These are phyloP conservation scores for Rhogogaster chlorosoma DNA, from an alignment of 2,888 invertebrate species.

Conservation along the genomic window DNA sequence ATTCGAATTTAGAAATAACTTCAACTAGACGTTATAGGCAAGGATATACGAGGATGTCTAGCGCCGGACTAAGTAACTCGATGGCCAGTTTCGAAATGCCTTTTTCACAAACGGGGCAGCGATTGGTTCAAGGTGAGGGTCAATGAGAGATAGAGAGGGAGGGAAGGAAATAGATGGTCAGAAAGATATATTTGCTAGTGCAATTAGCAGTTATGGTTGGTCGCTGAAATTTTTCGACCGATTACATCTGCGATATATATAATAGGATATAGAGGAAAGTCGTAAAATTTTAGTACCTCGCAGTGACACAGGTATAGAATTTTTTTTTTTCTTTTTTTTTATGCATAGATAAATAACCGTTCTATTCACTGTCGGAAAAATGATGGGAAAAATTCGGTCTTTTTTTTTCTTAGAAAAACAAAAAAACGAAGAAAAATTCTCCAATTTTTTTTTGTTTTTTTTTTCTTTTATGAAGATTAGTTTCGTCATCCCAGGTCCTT, in stretches of 20 bases:
- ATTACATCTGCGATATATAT: neutral
- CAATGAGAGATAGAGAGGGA: conserved; percentile 45
- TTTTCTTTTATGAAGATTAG: neutral
- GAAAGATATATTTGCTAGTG: conserved; percentile 29
- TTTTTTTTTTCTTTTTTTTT: neutral
- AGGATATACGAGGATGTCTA: neutral
- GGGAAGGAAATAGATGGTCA: conserved; percentile 38
- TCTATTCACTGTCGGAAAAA: neutral
- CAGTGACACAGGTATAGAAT: neutral
- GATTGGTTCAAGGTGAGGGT: conserved; percentile 6
- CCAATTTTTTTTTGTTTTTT: neutral
- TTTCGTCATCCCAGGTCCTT: neutral
- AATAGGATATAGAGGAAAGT: neutral
- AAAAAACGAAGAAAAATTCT: no score
- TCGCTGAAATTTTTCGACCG: neutral
- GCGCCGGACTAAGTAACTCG: neutral
- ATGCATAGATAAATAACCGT: neutral
- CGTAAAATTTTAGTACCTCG: neutral
- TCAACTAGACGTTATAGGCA: neutral
- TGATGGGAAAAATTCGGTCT: neutral
- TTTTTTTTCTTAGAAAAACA: no score
- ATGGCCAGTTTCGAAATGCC: conserved; percentile 6
- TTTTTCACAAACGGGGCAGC: neutral
- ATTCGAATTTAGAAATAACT: neutral
- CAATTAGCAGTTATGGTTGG: conserved; percentile 11